Evolutionary conservation across 2,888 invertebrate genomes (phyloP).

Genomic region (Nasonovia ribisnigri): DNA sequence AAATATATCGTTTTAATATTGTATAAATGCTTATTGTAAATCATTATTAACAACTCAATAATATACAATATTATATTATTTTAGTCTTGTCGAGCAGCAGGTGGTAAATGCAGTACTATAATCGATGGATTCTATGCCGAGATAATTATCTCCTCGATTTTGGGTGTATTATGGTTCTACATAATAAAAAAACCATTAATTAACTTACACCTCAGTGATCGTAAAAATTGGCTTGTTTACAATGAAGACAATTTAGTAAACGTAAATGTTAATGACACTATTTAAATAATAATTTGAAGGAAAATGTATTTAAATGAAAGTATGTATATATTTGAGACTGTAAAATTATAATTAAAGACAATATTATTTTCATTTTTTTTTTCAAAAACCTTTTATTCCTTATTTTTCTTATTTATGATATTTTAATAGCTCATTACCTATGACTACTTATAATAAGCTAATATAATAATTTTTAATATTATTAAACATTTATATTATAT

Average conservation of each 20-base stretch:
- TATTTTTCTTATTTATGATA: not conserved
- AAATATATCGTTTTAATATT: not conserved
- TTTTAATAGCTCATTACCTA: no score
- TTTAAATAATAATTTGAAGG: not conserved
- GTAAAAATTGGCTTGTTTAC: not conserved
- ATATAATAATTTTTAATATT: not conserved
- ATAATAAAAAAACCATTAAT: not conserved
- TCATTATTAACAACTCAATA: not conserved
- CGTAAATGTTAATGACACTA: not conserved
- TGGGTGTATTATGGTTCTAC: not conserved
- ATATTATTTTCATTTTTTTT: not conserved
- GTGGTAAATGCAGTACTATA: conserved; percentile 70
- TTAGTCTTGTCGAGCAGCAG: conserved; percentile 7
- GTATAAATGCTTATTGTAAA: not conserved
- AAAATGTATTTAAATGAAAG: not conserved
- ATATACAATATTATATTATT: not conserved
- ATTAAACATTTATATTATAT: not conserved
- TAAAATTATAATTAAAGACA: not conserved
- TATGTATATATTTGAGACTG: not conserved
- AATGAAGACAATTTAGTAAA: not conserved
- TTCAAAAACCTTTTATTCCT: not conserved
- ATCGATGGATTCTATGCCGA: conserved; percentile 9
- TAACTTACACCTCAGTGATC: not conserved
- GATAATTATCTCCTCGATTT: not conserved
- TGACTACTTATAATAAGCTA: not conserved